phyloP scores from a whole-genome alignment of 2,113 vertebrate species.

The Balaenoptera acutorostrata region DNA sequence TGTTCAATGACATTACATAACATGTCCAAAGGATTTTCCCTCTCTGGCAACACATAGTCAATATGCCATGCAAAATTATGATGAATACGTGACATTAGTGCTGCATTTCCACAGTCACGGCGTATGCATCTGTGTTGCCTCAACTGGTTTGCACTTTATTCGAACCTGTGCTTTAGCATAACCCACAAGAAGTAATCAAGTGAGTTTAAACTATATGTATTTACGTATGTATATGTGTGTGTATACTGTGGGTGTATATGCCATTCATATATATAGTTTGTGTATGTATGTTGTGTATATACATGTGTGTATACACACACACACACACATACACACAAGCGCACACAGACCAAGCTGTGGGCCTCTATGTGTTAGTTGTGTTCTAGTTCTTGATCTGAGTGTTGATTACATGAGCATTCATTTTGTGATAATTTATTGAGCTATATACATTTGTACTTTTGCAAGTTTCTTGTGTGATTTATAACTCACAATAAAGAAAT shows the following conservation, averaged over 20 bases:
- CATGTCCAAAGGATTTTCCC: not conserved
- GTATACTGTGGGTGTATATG: not conserved
- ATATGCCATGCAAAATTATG: not conserved
- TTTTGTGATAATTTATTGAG: not conserved
- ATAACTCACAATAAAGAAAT: not conserved
- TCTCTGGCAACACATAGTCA: not conserved
- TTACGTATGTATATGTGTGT: not conserved
- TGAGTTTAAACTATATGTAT: not conserved
- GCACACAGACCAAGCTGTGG: not conserved
- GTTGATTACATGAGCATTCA: not conserved
- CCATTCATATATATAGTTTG: not conserved
- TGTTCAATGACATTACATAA: not conserved
- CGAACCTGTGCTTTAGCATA: not conserved
- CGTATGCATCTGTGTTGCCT: not conserved
- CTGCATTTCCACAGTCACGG: not conserved
- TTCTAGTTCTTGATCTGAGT: not conserved
- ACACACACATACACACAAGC: not conserved
- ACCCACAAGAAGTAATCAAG: not conserved
- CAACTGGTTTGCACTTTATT: not conserved
- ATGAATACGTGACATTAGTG: not conserved
- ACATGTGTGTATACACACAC: not conserved
- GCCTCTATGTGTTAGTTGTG: not conserved
- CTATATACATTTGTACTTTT: not conserved
- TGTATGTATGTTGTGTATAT: not conserved
- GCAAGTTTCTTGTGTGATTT: not conserved